Conservation (phyloP, 2,113 vertebrate genomes). For the Tylochromis polylepis region DNA sequence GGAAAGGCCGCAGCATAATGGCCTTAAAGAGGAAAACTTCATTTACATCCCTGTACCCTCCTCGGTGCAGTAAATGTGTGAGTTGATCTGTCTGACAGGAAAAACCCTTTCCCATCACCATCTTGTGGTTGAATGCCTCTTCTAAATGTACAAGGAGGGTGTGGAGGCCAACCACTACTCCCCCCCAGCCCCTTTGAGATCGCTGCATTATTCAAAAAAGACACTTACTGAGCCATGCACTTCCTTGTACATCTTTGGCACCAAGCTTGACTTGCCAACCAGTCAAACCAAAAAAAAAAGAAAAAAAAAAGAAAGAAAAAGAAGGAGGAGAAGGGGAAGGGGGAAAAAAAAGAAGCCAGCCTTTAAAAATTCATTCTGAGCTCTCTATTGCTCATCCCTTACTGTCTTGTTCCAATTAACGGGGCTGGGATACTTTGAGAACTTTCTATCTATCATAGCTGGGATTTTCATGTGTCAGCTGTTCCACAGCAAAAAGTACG, state of each 20-base stretch:
- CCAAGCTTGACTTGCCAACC: slow-evolving; percentile 57
- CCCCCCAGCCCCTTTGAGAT: slow-evolving; percentile 29
- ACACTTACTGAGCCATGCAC: slow-evolving; percentile 72
- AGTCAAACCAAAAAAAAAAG: slow-evolving; percentile 20
- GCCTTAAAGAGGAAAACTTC: neutral
- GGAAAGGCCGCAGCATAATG: slow-evolving; percentile 23
- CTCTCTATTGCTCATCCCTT: slow-evolving; percentile 55
- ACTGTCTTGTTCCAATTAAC: slow-evolving; percentile 65
- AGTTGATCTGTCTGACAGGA: slow-evolving; percentile 30
- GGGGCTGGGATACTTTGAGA: slow-evolving; percentile 43
- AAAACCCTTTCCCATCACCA: slow-evolving; percentile 22
- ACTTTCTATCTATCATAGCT: slow-evolving; percentile 42
- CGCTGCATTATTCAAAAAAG: slow-evolving; percentile 72
- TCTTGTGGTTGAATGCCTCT: slow-evolving; percentile 35
- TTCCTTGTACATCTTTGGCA: slow-evolving; percentile 68
- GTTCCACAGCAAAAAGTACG: slow-evolving; percentile 32
- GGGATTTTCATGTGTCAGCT: slow-evolving; percentile 52
- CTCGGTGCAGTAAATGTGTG: neutral
- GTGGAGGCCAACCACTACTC: neutral
- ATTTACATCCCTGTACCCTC: neutral
- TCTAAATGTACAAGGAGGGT: neutral
- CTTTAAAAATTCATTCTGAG: slow-evolving; percentile 66
- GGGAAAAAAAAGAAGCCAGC: slow-evolving; percentile 17
- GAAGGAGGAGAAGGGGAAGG: slow-evolving; percentile 3
- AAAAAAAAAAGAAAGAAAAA: slow-evolving; percentile 12